These are phyloP conservation scores for Ondatra zibethicus DNA, from an alignment of 2,113 vertebrate genomes.

Conservation along the genomic window DNA sequence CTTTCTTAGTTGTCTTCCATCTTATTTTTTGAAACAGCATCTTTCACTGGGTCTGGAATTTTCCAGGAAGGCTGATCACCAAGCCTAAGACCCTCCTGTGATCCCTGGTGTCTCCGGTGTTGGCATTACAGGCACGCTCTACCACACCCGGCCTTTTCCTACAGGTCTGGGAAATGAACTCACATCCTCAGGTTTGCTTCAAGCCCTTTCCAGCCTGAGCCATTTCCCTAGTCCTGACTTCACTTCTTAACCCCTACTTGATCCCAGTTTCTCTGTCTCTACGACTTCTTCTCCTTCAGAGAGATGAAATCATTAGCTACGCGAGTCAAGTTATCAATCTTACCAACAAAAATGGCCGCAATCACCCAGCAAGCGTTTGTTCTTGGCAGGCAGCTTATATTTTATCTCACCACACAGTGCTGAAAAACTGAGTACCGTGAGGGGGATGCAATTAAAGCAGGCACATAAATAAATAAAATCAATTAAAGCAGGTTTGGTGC, in stretches of 20 bases:
- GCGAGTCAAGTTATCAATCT: background rate
- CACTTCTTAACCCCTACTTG: background rate
- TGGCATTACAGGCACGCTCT: too few relatives aligned
- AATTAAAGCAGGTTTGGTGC: slow-evolving; percentile 79
- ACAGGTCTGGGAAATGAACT: background rate
- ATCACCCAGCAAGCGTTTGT: slow-evolving; percentile 45
- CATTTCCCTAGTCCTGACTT: background rate
- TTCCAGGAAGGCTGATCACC: too few relatives aligned
- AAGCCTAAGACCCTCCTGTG: background rate
- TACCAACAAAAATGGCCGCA: background rate
- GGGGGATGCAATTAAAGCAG: slow-evolving; percentile 65
- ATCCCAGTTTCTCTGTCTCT: background rate
- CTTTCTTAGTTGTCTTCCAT: background rate
- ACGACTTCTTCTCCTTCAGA: background rate
- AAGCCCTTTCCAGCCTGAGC: background rate
- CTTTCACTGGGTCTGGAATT: background rate
- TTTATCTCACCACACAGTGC: slow-evolving; percentile 47
- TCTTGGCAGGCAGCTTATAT: slow-evolving; percentile 9
- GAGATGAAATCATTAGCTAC: background rate
- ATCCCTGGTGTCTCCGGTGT: background rate
- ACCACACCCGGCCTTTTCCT: background rate
- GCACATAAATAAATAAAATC: slow-evolving; percentile 80
- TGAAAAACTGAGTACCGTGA: slow-evolving; percentile 44
- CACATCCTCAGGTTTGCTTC: background rate
- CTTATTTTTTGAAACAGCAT: background rate